Percentiles rank a stretch among this genome's conserved stretches.
Evolutionary conservation across 2,888 invertebrate species (phyloP).

Genomic region (Hedya salicella): DNA sequence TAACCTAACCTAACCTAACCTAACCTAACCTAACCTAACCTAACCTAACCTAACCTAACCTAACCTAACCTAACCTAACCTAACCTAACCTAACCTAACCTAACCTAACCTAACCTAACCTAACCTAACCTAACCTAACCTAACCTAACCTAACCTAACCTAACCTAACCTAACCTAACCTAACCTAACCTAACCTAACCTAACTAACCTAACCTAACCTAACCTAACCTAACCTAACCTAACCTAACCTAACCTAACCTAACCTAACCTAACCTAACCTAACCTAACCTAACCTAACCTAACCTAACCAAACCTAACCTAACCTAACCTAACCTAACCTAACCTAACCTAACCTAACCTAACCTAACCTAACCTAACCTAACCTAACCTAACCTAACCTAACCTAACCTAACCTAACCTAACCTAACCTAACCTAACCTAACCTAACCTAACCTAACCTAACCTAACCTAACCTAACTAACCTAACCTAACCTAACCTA

Average conservation of each 20-base stretch:
- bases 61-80: conserved; percentile 11
- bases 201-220: conserved; percentile 13
- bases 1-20: conserved; percentile 8
- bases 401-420: conserved; percentile 1
- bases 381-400: conserved; percentile 3
- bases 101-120: conserved; percentile 7
- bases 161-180: conserved; percentile 11
- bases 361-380: too few species aligned
- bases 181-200: conserved; percentile 12
- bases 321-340: too few species aligned
- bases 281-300: too few species aligned
- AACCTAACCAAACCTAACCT: too few species aligned
- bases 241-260: conserved; percentile 11
- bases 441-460: too few species aligned
- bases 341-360: too few species aligned
- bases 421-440: too few species aligned
- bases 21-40: too few species aligned
- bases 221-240: conserved; percentile 11
- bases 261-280: too few species aligned
- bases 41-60: conserved; percentile 11
- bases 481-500: conserved; percentile 3
- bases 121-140: conserved; percentile 12
- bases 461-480: background rate
- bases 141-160: conserved; percentile 11
- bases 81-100: conserved; percentile 13